Conservation (phyloP, 2,888 invertebrate genomes). For the Folsomia manolachei region DNA sequence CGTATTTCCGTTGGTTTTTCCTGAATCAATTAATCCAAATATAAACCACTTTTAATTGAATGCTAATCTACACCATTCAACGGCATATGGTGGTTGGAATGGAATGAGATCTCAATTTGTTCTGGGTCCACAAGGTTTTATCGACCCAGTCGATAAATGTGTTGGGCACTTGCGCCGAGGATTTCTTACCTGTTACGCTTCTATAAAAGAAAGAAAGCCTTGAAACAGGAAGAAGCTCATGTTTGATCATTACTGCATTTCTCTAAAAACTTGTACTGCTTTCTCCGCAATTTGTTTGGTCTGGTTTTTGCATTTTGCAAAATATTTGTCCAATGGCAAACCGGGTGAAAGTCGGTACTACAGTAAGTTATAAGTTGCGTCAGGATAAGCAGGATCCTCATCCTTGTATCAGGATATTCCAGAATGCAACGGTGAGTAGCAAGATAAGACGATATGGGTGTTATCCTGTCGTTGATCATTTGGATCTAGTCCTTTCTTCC, state of each 20-base stretch:
- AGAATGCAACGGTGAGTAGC: slow-evolving; percentile 26
- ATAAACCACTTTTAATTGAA: too few species aligned
- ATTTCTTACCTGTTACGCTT: neutral
- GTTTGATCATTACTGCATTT: neutral
- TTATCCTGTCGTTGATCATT: slow-evolving; percentile 23
- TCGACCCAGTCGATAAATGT: neutral
- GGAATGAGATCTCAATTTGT: too few species aligned
- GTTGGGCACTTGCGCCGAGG: slow-evolving; percentile 8
- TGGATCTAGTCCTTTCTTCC: slow-evolving; percentile 34
- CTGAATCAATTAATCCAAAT: too few species aligned
- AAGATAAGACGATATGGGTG: slow-evolving; percentile 17
- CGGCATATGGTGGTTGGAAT: slow-evolving; percentile 5
- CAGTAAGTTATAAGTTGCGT: too few species aligned
- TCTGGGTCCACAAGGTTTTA: slow-evolving; percentile 10
- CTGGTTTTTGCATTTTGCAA: neutral
- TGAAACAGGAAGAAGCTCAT: too few species aligned
- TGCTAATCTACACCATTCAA: too few species aligned
- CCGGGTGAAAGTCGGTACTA: too few species aligned
- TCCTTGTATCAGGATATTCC: slow-evolving; percentile 21
- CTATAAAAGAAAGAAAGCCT: too few species aligned
- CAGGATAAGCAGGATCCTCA: too few species aligned
- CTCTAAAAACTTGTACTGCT: neutral
- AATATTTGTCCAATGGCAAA: too few species aligned
- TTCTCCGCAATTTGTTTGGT: too few species aligned
- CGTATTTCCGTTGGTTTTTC: slow-evolving; percentile 1